Evolutionary conservation across 1,140 invertebrate genomes (phyloP), one percentile per base, ranked within the genome.

Genomic region (Venustaconcha ellipsiformis): DNA sequence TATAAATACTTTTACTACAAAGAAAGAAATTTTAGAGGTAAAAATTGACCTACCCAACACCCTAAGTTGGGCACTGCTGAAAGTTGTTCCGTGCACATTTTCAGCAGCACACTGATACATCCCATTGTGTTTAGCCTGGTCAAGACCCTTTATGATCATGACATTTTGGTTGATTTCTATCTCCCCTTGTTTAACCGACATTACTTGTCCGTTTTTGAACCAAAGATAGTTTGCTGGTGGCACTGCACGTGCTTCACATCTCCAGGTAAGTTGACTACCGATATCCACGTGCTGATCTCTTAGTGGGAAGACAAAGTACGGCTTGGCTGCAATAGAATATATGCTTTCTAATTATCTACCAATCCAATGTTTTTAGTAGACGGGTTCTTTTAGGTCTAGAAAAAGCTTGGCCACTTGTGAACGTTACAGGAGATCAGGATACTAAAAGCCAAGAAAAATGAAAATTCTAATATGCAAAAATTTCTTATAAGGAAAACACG

Each of bases 201-300:
- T 93, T 72, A 92, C 91, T 59, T 92, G 70, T 2, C 80, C 83
- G 64, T 88, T 96, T 90, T 94, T 95, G 86, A 95, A 95, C 97
- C 97, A 99, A 74, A 92, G 94, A 85, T 99, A 99, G 78, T 93
- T 97, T 1, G 97, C 97, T 57, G 94, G 93, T 20, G 97, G 97
- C 83, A 97, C 96, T n/a, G 96, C 96, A 92, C 97, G 97, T 1
- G 97, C 96, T 91, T 98, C 96, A 91, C 97, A 99, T 56, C 94
- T 96, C 95, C 97, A 99, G 0, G 94, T 95, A 3, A 99, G 89
- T 82, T 96, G 94, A 76, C 93, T 93, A n/a, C 87, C 90, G 79
- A 94, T 94, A 86, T 99, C 96, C 85, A 97, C 93, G 84, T 98
- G 95, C 89, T 96, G 96, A 88, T 99, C 94, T 26, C 92, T 91